Conservation (phyloP, 2,797 vertebrate species). For the Dipus sagitta region DNA sequence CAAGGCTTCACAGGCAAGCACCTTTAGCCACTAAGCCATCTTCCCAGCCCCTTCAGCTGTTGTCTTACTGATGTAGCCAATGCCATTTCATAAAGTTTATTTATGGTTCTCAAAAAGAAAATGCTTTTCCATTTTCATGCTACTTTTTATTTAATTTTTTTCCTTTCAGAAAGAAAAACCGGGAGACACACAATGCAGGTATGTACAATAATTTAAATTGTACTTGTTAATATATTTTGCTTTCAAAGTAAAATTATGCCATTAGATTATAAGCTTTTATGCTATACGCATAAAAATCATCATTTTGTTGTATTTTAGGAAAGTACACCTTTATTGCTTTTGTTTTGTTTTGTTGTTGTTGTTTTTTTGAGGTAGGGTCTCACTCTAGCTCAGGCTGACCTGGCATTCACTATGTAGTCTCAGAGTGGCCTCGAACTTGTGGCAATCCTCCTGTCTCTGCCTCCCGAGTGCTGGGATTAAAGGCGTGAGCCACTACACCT, state of each 20-base stretch:
- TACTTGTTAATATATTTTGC: conserved; percentile 36
- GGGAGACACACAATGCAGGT: conserved; percentile 99
- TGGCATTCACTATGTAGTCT: too few relatives aligned
- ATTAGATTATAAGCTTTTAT: conserved; percentile 51
- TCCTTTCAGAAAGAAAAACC: conserved; percentile 96
- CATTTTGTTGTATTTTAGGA: conserved; percentile 46
- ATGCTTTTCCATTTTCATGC: conserved; percentile 72
- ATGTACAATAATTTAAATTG: conserved; percentile 69
- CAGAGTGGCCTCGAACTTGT: too few relatives aligned
- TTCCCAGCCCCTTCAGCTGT: too few relatives aligned
- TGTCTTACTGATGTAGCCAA: conserved; percentile 46
- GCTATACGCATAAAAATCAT: conserved; percentile 33
- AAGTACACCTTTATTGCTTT: conserved; percentile 20
- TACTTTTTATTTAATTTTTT: conserved; percentile 64
- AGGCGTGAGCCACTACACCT: too few relatives aligned
- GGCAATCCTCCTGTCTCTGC: too few relatives aligned
- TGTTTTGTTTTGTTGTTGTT: background rate
- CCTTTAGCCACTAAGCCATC: too few relatives aligned
- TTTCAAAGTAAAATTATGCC: conserved; percentile 56
- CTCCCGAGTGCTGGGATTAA: too few relatives aligned
- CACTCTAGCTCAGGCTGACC: too few relatives aligned
- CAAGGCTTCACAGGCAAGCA: too few relatives aligned
- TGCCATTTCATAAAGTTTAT: conserved; percentile 49
- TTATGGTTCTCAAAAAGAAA: conserved; percentile 46
- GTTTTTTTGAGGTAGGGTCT: too few relatives aligned